Evolutionary conservation across 2,888 invertebrate species (phyloP).

Genomic region (Deilephila elpenor): DNA sequence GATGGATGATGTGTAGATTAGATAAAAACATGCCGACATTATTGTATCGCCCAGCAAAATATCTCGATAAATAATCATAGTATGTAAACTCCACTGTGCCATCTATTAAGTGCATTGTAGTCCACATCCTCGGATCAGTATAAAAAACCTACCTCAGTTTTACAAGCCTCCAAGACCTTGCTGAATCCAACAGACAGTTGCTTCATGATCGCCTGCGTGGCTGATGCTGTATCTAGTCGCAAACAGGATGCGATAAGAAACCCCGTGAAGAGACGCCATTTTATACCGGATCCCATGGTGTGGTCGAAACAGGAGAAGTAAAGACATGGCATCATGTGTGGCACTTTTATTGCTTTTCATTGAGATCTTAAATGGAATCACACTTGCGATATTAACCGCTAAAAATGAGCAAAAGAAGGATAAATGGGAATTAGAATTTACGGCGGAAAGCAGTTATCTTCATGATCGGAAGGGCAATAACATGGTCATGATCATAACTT

Average conservation of each 20-base stretch:
- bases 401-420: no score
- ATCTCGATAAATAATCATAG: no score
- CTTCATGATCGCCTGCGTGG: conserved; percentile 65
- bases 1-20: no score
- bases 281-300: conserved; percentile 33
- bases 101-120: no score
- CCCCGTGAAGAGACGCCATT: conserved; percentile 49
- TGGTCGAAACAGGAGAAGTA: not conserved
- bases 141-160: conserved; percentile 69
- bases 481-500: no score
- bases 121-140: no score
- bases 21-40: no score
- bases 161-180: conserved; percentile 62
- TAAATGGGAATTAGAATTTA: no score
- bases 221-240: not conserved
- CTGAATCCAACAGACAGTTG: conserved; percentile 64
- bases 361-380: not conserved
- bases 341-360: conserved; percentile 9
- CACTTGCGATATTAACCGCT: conserved; percentile 11
- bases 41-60: no score
- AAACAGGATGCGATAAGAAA: not conserved
- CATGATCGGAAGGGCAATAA: no score
- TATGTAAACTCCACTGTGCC: no score
- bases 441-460: not conserved
- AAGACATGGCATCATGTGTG: not conserved